Conservation (phyloP, 2,797 vertebrate genomes). For the Tauraco hartlaubi region DNA sequence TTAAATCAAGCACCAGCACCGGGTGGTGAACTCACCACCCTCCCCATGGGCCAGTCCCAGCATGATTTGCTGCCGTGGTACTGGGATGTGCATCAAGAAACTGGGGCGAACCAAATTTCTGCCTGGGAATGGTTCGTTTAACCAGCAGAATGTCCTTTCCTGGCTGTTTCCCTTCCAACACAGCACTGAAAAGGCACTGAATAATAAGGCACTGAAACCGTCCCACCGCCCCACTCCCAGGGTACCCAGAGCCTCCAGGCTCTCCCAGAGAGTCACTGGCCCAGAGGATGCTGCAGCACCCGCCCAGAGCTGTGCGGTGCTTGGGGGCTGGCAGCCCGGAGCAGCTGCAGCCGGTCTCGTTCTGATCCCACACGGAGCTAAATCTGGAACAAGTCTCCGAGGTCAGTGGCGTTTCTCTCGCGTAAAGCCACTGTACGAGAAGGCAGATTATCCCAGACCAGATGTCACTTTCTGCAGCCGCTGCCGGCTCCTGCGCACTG, state of each 20-base stretch:
- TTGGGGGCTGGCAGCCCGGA: rapidly evolving
- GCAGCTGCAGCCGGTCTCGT: background rate
- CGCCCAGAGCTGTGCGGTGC: rapidly evolving
- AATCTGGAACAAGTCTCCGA: constrained; percentile 50
- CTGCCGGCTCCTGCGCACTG: rapidly evolving
- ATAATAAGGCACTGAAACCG: background rate
- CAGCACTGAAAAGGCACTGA: background rate
- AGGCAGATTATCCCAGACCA: constrained; percentile 49
- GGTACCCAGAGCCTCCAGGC: rapidly evolving
- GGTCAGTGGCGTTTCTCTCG: background rate
- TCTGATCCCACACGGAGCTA: background rate
- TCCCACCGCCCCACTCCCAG: rapidly evolving
- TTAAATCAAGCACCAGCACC: rapidly evolving
- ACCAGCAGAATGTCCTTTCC: background rate
- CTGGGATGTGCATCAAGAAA: background rate
- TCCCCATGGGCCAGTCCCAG: rapidly evolving
- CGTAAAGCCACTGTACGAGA: background rate
- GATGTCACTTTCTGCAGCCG: constrained; percentile 12
- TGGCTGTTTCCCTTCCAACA: rapidly evolving
- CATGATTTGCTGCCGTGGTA: rapidly evolving
- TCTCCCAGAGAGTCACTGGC: rapidly evolving
- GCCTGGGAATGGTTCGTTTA: background rate
- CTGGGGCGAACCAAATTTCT: background rate
- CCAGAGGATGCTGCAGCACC: background rate
- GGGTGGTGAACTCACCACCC: rapidly evolving